A percentile compares a stretch with the other conserved stretches of the same genome.
These are phyloP conservation scores for Lophochroa leadbeateri DNA, from an alignment of 2,113 vertebrate species.

Conservation along the genomic window DNA sequence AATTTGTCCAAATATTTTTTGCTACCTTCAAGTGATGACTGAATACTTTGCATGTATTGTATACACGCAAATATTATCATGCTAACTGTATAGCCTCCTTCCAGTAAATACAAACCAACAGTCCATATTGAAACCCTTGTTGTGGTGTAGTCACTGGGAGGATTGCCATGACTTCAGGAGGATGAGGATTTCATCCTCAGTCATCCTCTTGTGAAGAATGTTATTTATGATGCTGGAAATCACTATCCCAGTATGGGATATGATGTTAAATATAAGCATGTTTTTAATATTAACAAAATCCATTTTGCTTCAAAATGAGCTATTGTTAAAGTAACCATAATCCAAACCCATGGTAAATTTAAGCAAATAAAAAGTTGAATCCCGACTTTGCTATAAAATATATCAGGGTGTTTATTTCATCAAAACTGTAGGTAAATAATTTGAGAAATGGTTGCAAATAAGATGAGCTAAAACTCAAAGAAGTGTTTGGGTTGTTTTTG, in stretches of 20 bases:
- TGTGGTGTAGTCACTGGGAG: background rate
- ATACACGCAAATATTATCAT: background rate
- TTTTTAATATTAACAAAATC: background rate
- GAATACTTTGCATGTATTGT: background rate
- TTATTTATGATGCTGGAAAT: background rate
- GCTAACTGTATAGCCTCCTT: background rate
- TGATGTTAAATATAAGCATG: background rate
- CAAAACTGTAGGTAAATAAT: background rate
- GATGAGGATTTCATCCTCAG: background rate
- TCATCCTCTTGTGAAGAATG: background rate
- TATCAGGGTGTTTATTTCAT: background rate
- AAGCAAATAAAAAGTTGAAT: background rate
- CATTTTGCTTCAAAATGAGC: background rate
- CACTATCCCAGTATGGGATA: background rate
- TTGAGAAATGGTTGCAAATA: background rate
- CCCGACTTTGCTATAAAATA: background rate
- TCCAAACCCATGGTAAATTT: background rate
- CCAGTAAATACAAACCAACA: background rate
- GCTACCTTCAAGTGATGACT: background rate
- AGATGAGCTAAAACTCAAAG: background rate
- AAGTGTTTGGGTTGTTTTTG: background rate
- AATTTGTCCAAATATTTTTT: background rate
- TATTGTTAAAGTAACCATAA: background rate
- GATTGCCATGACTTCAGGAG: background rate
- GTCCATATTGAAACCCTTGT: background rate